Percentiles rank a stretch among this genome's conserved stretches.
Evolutionary conservation across 2,797 vertebrate genomes (phyloP).

Genomic region (Valencia hispanica): DNA sequence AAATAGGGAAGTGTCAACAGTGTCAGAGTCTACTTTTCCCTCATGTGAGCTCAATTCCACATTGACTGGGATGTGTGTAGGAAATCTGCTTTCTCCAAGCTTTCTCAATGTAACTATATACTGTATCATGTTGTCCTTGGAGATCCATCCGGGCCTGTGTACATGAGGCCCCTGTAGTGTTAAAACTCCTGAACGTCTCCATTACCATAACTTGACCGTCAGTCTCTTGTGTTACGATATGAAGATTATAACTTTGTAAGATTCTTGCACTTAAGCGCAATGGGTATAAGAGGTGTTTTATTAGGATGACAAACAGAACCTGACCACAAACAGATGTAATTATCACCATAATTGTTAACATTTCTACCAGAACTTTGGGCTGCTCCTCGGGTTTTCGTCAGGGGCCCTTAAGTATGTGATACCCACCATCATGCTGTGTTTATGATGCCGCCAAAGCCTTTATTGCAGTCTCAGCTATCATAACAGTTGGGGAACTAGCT

Average conservation of each 20-base stretch:
- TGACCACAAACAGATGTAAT: slow-evolving; percentile 52
- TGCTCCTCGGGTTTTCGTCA: slow-evolving; percentile 57
- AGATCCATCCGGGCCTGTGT: neutral
- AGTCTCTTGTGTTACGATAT: slow-evolving; percentile 2
- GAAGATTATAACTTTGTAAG: slow-evolving; percentile 38
- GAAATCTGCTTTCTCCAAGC: neutral
- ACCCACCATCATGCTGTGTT: slow-evolving; percentile 71
- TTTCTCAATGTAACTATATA: neutral
- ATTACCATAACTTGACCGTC: neutral
- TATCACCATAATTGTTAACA: slow-evolving; percentile 68
- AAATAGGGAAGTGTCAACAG: too few species aligned
- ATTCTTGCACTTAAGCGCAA: slow-evolving; percentile 29
- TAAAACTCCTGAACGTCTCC: neutral
- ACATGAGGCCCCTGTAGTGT: neutral
- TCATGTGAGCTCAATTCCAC: neutral
- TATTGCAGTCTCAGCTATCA: slow-evolving; percentile 67
- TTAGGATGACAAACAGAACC: slow-evolving; percentile 59
- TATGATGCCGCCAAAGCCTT: slow-evolving; percentile 67
- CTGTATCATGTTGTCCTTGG: neutral
- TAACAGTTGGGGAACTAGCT: slow-evolving; percentile 61
- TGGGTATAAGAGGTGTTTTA: slow-evolving; percentile 50
- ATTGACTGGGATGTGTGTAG: neutral
- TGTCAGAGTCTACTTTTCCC: too few species aligned
- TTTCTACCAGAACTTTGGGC: slow-evolving; percentile 40
- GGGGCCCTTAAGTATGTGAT: slow-evolving; percentile 63